Evolutionary conservation across 2,888 invertebrate genomes (phyloP), one percentile per base, ranked within the genome.

Genomic region (Crepidodera aurea): DNA sequence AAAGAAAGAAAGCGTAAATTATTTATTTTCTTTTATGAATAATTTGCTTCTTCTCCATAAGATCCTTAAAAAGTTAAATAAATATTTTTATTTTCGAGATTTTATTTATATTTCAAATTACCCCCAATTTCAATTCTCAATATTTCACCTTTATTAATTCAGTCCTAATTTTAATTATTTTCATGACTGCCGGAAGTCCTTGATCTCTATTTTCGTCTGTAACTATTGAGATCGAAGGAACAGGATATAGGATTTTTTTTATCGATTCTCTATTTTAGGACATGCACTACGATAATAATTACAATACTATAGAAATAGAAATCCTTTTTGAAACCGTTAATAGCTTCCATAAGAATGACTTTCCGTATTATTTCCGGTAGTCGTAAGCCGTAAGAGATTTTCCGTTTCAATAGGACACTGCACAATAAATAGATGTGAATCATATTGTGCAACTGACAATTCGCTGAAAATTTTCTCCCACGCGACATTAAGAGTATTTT

Each of bases 341-440:
- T 8, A 29, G 29, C 42, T 42, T 42, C 42, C 42, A 19, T 18
- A 19, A 15, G 16, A 42, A 13, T 19, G 42, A 19, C 18, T 42
- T 42, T 42, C n/a, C 42, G 13, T 42, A 42, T 42, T 42, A 42
- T 42, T 18, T 42, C 19, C 42, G 29, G 29, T 29, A 29, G 29
- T 29, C 42, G 42, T 16, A 42, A 19, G 42, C 18, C 42, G 42
- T 19, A 19, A 15, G 42, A 42, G 29, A 18, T 42, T 42, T 42
- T 42, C 42, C 42, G 42, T 16, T n/a, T 42, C 42, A 42, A 42
- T 42, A 42, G 42, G 42, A 42, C 42, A 19, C 8, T 42, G 42
- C 42, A 16, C 42, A 42, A 42, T 42, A 42, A 42, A 13, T 42
- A 42, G 42, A 42, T 42, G 19, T 42, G 42, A 42, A 42, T 42